phyloP scores from a whole-genome alignment of 1,140 invertebrate species.

The Bombus difficillimus region DNA sequence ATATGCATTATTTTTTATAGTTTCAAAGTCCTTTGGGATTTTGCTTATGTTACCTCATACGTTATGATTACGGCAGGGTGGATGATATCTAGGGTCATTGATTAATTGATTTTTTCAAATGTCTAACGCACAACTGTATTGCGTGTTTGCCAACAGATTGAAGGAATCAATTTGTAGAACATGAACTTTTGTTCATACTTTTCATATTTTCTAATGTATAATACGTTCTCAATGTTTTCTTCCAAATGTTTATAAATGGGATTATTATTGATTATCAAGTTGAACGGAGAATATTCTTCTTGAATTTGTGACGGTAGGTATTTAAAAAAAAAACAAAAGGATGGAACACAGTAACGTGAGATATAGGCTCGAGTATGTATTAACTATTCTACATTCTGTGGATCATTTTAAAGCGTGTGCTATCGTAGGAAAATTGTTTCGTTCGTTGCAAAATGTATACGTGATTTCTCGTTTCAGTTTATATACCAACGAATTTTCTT shows the following conservation, averaged over 20 bases:
- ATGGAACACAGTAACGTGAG: no score
- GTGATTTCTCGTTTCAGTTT: no score
- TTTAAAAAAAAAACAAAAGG: neutral
- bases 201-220: neutral
- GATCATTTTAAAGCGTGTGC: no score
- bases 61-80: neutral
- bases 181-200: neutral
- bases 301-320: neutral
- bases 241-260: no score
- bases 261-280: neutral
- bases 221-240: no score
- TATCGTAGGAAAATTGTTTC: no score
- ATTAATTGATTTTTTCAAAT: conserved; percentile 25
- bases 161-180: neutral
- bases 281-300: no score
- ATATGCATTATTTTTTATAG: neutral
- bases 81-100: neutral
- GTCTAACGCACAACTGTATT: neutral
- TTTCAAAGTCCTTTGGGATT: neutral
- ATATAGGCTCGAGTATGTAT: no score
- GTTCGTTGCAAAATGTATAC: no score
- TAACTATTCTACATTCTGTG: no score
- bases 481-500: no score
- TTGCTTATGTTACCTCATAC: neutral
- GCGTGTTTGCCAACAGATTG: neutral